A percentile compares a stretch with the other conserved stretches of the same genome.
Conservation (phyloP, 2,797 vertebrate genomes). For the Coranthus polyacanthus region DNA sequence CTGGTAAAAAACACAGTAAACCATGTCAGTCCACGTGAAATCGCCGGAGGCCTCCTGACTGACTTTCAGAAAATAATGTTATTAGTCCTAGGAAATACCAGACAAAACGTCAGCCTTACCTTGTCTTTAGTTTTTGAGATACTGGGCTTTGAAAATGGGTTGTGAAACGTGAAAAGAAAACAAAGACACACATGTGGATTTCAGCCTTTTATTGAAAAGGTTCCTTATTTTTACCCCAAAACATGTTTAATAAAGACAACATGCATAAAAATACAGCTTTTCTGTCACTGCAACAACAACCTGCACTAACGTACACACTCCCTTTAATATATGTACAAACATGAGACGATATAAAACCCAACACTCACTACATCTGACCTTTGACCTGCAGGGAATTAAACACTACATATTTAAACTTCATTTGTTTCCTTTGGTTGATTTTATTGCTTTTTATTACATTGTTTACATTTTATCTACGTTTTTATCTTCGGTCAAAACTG, state of each 20-base stretch:
- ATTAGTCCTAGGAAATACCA: no score
- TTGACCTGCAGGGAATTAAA: conserved; percentile 33
- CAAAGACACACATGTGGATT: conserved; percentile 9
- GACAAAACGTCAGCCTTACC: no score
- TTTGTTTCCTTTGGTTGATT: conserved; percentile 60
- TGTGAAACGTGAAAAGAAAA: neutral
- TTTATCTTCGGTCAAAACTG: no score
- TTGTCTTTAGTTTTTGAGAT: no score
- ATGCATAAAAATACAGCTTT: conserved; percentile 69
- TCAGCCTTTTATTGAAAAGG: conserved; percentile 63
- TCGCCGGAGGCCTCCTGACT: no score
- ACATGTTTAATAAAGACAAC: conserved; percentile 58
- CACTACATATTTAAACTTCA: conserved; percentile 4
- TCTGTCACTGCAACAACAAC: conserved; percentile 35
- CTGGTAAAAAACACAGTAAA: no score
- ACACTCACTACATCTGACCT: conserved; percentile 34
- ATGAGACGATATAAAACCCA: conserved; percentile 42
- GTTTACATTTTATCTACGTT: no score
- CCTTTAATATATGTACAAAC: conserved; percentile 64
- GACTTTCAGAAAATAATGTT: no score
- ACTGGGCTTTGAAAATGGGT: no score
- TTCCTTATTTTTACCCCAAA: conserved; percentile 50
- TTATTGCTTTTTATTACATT: conserved; percentile 46
- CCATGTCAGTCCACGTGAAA: no score
- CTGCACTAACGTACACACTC: conserved; percentile 38